phyloP scores from a whole-genome alignment of 2,888 invertebrate species.

The Cephus rjabovi region DNA sequence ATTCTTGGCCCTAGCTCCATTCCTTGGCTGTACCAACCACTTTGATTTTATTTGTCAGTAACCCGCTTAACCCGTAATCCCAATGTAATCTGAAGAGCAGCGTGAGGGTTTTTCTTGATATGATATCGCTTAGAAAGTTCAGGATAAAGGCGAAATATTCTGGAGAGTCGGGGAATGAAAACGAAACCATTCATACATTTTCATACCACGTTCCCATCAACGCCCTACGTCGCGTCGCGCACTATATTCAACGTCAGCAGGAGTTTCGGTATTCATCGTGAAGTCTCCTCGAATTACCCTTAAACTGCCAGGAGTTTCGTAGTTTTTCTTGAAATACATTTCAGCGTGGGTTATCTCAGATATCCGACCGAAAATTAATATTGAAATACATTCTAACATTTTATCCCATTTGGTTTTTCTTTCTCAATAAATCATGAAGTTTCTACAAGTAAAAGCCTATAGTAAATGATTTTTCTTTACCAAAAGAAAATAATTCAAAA shows the following conservation, averaged over 20 bases:
- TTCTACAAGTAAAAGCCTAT: neutral
- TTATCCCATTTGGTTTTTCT: neutral
- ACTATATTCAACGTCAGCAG: neutral
- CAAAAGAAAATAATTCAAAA: neutral
- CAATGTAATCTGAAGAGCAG: neutral
- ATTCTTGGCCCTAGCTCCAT: neutral
- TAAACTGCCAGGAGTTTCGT: neutral
- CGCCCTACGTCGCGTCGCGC: neutral
- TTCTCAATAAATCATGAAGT: neutral
- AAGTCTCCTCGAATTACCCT: neutral
- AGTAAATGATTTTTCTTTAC: neutral
- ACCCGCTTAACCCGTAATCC: neutral
- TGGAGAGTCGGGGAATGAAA: neutral
- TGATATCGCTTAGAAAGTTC: neutral
- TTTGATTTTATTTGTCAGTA: neutral
- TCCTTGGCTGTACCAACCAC: neutral
- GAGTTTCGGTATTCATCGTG: neutral
- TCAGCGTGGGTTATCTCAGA: neutral
- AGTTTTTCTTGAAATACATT: neutral
- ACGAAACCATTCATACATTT: constrained; percentile 6
- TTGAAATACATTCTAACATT: neutral
- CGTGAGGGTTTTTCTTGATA: neutral
- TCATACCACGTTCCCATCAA: neutral
- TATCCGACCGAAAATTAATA: neutral
- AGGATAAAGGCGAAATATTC: neutral